These are phyloP conservation scores for Marronus borbonicus DNA, from an alignment of 2,888 invertebrate genomes.

Conservation along the genomic window DNA sequence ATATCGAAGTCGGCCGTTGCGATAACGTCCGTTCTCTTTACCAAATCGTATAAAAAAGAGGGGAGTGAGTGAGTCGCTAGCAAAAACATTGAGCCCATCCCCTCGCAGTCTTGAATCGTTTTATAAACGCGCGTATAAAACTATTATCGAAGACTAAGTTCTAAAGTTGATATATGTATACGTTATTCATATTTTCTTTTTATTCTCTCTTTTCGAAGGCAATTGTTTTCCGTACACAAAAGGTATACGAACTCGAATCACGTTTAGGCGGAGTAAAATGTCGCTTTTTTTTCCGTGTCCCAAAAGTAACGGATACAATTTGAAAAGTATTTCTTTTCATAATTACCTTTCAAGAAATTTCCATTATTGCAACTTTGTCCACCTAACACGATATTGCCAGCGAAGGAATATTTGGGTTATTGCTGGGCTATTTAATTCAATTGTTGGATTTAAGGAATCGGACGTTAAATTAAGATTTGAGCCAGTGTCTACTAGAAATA, in stretches of 20 bases:
- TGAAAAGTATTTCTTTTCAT: too few relatives aligned
- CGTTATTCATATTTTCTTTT: slow-evolving; percentile 39
- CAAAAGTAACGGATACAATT: too few relatives aligned
- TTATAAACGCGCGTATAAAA: slow-evolving; percentile 52
- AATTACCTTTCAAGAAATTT: too few relatives aligned
- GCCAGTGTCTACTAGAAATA: too few relatives aligned
- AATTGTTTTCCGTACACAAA: slow-evolving; percentile 35
- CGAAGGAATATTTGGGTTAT: too few relatives aligned
- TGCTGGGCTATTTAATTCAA: too few relatives aligned
- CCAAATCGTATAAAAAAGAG: background rate
- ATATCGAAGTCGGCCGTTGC: background rate
- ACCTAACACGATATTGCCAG: too few relatives aligned
- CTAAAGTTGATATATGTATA: slow-evolving; percentile 35
- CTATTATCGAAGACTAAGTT: slow-evolving; percentile 50
- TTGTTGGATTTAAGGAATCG: too few relatives aligned
- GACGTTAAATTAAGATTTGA: too few relatives aligned
- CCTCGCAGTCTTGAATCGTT: slow-evolving; percentile 48
- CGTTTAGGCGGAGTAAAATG: too few relatives aligned
- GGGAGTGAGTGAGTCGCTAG: background rate
- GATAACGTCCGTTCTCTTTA: background rate
- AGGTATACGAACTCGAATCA: background rate
- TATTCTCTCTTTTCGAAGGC: slow-evolving; percentile 27
- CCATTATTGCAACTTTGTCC: too few relatives aligned
- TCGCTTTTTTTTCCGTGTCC: too few relatives aligned
- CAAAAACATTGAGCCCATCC: slow-evolving; percentile 50